Evolutionary conservation across 2,888 invertebrate species (phyloP), one percentile per base, ranked within the genome.

Genomic region (Caenorhabditis drosophilae): DNA sequence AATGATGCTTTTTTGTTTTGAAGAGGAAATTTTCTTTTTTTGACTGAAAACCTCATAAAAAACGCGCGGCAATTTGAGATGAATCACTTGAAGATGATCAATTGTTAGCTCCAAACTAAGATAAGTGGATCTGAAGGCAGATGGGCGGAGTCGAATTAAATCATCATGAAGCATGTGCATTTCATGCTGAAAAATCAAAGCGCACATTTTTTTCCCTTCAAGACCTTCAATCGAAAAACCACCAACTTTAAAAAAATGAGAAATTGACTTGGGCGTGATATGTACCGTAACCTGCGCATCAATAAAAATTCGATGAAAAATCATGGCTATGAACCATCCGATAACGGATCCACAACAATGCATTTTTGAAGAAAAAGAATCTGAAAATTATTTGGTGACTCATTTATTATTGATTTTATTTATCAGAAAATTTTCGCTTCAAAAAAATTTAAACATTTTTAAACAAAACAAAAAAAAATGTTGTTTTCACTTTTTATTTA

Each of bases 1-100:
- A 20, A 20, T 20, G n/a, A n/a, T n/a, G n/a, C n/a, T n/a, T n/a
- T n/a, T n/a, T n/a, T n/a, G n/a, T n/a, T n/a, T n/a, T n/a, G n/a
- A n/a, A n/a, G n/a, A n/a, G n/a, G n/a, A n/a, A n/a, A n/a, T n/a
- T n/a, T n/a, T n/a, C n/a, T n/a, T n/a, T n/a, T n/a, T n/a, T n/a
- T n/a, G n/a, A 38, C 25, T 53, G 31, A 9, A 31, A 22, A 63
- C 62, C 57, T 63, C 53, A 35, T 63, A 63, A 20, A 44, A 26
- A 22, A 63, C 25, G 6, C 38, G 40, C 12, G 58, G 58, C 57
- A 58, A 53, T 50, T 57, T 54, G 9, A 64, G 36, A 40, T 58
- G 54, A 22, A 54, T 57, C 7, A 64, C 41, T 47, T 64, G 63
- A 11, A 64, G 41, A 20, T 64, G 41, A 34, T 64, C 63, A 34